Conservation (phyloP, 2,888 invertebrate genomes). For the Cephus pulcher region DNA sequence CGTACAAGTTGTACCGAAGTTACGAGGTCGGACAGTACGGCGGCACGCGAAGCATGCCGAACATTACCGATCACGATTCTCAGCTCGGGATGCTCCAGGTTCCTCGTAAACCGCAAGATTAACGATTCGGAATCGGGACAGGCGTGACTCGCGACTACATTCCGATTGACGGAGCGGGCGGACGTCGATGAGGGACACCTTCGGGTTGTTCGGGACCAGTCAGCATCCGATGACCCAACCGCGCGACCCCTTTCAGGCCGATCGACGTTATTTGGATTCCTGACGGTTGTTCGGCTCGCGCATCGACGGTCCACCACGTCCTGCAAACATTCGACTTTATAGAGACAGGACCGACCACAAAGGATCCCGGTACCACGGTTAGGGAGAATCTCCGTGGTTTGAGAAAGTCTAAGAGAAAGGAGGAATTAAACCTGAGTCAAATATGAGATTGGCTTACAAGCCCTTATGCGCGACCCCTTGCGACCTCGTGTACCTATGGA, state of each 20-base stretch:
- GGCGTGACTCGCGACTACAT: constrained; percentile 7
- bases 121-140: constrained; percentile 6
- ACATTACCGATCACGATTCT: constrained; percentile 1
- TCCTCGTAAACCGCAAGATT: constrained; percentile 9
- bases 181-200: constrained; percentile 5
- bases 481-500: not conserved
- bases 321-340: constrained; percentile 7
- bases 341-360: not conserved
- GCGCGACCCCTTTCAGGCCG: constrained; percentile 6
- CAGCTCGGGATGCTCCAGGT: not conserved
- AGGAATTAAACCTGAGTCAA: not conserved
- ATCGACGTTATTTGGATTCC: constrained; percentile 5
- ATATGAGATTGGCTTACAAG: not conserved
- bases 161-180: not conserved
- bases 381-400: not conserved
- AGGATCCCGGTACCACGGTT: not conserved
- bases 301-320: not conserved
- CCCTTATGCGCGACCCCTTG: not conserved
- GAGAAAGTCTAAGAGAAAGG: not conserved
- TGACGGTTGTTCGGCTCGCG: constrained; percentile 3
- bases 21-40: constrained; percentile 8
- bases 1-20: not conserved
- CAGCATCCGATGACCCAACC: not conserved
- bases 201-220: not conserved
- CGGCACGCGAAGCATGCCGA: constrained; percentile 11